Percentiles rank a stretch among this genome's conserved stretches.
These are phyloP conservation scores for Dryobota labecula DNA, from an alignment of 2,888 invertebrate genomes.

Conservation along the genomic window DNA sequence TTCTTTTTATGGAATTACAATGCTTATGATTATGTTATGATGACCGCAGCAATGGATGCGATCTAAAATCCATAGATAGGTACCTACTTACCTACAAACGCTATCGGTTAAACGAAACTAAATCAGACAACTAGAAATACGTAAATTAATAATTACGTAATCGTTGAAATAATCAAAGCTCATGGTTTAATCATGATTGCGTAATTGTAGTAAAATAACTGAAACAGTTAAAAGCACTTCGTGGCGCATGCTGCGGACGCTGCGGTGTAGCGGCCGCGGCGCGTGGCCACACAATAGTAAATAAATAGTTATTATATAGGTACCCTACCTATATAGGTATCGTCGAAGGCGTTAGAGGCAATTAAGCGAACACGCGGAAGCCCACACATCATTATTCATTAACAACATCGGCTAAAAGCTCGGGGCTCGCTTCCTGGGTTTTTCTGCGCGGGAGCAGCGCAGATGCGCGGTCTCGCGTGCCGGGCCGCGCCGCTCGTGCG, in stretches of 20 bases:
- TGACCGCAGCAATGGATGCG: not conserved
- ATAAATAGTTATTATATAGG: constrained; percentile 55
- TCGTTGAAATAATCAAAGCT: constrained; percentile 29
- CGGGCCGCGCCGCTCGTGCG: constrained; percentile 80
- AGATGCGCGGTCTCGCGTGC: constrained; percentile 76
- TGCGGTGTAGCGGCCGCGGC: constrained; percentile 56
- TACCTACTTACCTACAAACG: too few relatives aligned
- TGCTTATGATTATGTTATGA: not conserved
- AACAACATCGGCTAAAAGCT: constrained; percentile 80
- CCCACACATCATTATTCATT: constrained; percentile 83
- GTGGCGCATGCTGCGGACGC: constrained; percentile 71
- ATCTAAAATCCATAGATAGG: not conserved
- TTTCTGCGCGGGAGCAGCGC: constrained; percentile 75
- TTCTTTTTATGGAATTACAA: not conserved
- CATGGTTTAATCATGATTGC: constrained; percentile 21
- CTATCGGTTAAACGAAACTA: not conserved
- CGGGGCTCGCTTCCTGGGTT: constrained; percentile 82
- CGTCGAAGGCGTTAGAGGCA: constrained; percentile 68
- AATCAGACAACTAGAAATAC: not conserved
- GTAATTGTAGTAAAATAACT: constrained; percentile 32
- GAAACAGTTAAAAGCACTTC: constrained; percentile 44
- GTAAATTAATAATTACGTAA: too few relatives aligned
- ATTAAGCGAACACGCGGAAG: constrained; percentile 85
- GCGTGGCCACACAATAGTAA: constrained; percentile 48
- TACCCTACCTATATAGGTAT: constrained; percentile 47